Evolutionary conservation across 2,113 vertebrate genomes (phyloP).

Genomic region (Lophura nycthemera): DNA sequence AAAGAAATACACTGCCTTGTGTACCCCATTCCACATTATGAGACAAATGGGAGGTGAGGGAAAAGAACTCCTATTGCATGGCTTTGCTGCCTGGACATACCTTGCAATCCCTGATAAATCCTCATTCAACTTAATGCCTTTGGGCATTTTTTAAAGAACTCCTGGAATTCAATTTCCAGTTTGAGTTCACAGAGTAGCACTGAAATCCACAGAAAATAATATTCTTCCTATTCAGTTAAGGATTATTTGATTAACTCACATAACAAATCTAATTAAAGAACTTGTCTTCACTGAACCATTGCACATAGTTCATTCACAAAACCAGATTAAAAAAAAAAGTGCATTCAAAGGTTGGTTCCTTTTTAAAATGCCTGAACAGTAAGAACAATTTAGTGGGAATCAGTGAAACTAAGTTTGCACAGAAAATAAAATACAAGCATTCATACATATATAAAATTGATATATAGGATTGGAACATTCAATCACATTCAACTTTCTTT

Average conservation of each 20-base stretch:
- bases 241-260: not conserved
- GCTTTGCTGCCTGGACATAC: not conserved
- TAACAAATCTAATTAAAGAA: not conserved
- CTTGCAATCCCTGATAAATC: not conserved
- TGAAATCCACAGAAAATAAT: not conserved
- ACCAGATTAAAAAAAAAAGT: not conserved
- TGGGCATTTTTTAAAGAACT: not conserved
- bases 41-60: not conserved
- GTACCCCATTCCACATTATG: not conserved
- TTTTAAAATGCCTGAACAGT: not conserved
- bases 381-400: not conserved
- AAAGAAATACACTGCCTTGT: not conserved
- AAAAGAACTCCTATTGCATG: not conserved
- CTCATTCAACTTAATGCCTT: not conserved
- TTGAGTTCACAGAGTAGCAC: not conserved
- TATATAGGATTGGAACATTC: not conserved
- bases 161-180: not conserved
- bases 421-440: not conserved
- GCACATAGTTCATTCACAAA: not conserved
- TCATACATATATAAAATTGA: not conserved
- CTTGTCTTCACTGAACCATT: not conserved
- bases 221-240: not conserved
- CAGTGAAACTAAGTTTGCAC: not conserved
- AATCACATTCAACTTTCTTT: not conserved
- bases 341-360: not conserved